Base-by-base conservation (phyloP, 2,888 invertebrate genomes). In the Nemoura dubitans region DNA sequence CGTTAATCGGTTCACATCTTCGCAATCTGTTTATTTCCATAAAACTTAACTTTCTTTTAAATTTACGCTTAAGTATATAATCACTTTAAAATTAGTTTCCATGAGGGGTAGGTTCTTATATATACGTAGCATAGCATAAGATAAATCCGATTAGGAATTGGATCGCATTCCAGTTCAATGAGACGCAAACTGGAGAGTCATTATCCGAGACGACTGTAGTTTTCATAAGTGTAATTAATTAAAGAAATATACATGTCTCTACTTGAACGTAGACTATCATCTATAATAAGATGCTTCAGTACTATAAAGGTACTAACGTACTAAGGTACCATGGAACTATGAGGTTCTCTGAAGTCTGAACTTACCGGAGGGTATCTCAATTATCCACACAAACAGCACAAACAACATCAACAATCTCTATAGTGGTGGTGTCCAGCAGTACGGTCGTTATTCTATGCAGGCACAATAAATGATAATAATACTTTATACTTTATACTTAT, bases 61-160 rank as follows among this genome's bases (percentile, higher is more conserved):
- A 59, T 27, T 84, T 84, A 6, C 26, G 76, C 10, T 5, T 43
- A 59, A 83, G 42, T 27, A 76, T 30, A 84, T 84, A 84, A 84
- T 84, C 84, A 84, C 76, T 84, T 84, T 84, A 76, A 84, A 76
- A 84, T 84, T 26, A 84, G 84, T 84, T 84, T 81, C 29, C 36
- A 10, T 21, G 30, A 28, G 21, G 59, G 21, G 59, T 59, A 7
- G 59, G 59, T 59, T 30, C 16, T 16, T 81, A 29, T 30, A n/a
- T n/a, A n/a, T n/a, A n/a, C n/a, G n/a, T n/a, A n/a, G n/a, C n/a
- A n/a, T n/a, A 0, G 16, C n/a, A 36, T 30, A 21, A 81, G 81
- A 81, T 81, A 81, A 81, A 81, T 81, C 81, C 30, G 28, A 30
- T 81, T 81, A 81, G 30, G 59, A 59, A 81, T 81, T 30, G 29